phyloP scores from a whole-genome alignment of 2,113 vertebrate species.

The Copsychus sechellarum region DNA sequence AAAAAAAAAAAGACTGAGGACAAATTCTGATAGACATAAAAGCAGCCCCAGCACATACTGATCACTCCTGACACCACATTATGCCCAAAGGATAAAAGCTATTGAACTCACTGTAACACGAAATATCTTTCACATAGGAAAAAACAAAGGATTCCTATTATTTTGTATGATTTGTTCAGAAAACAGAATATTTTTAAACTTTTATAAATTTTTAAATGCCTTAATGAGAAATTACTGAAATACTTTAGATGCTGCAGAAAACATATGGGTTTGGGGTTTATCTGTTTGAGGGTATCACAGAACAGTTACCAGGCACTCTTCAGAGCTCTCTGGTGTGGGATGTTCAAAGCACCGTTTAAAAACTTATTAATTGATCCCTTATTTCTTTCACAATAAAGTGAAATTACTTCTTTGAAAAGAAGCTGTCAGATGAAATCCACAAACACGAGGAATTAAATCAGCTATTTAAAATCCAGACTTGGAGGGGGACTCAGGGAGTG shows the following conservation, averaged over 20 bases:
- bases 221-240: not conserved
- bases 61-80: not conserved
- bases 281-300: not conserved
- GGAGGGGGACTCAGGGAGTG: not conserved
- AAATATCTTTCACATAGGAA: not conserved
- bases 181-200: not conserved
- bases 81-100: not conserved
- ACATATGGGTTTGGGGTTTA: fast-evolving
- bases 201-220: not conserved
- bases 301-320: not conserved
- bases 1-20: not conserved
- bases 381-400: not conserved
- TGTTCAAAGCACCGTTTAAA: not conserved
- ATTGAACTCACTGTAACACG: not conserved
- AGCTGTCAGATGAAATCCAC: not conserved
- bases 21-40: not conserved
- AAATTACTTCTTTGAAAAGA: not conserved
- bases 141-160: not conserved
- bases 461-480: not conserved
- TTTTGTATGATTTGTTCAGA: not conserved
- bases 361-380: not conserved
- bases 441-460: not conserved
- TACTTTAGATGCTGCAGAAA: not conserved
- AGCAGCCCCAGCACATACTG: not conserved
- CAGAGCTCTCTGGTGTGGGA: not conserved